Evolutionary conservation across 1,140 invertebrate genomes (phyloP), one percentile per base, ranked within the genome.

Genomic region (Caenorhabditis remanei): DNA sequence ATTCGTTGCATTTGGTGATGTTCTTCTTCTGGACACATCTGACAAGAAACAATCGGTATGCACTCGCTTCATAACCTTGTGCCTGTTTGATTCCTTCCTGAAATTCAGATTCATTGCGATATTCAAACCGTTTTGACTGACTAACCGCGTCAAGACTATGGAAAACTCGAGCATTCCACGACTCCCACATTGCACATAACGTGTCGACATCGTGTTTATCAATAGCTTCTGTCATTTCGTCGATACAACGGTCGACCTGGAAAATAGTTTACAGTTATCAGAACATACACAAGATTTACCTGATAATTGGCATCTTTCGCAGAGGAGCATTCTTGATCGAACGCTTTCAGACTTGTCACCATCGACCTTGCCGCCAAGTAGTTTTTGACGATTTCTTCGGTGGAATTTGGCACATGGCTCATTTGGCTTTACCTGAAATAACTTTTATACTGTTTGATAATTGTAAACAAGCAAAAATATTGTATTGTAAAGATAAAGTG

Each of bases 21-120:
- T 95, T 95, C 89, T 95, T 96, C 85, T 95, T 96, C 75, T 95
- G 94, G 14, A 96, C 94, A 61, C 96, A 96, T 92, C 96, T 96
- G 0, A 98, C 95, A 61, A 98, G 91, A 92, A 98, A 99, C 91
- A 96, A 94, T 92, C 97, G 97, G 4, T 97, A 94, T 6, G 98
- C 94, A 84, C 96, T 95, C 91, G 95, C 96, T 93, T 98, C 97
- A 85, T 98, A 93, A 93, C 98, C 97, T 63, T 95, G 95, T 0
- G 97, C 94, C 92, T 95, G 95, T 89, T 95, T 94, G 8, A 56
- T 85, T 86, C 89, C 65, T 21, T 87, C 83, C 90, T 90, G 0
- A 75, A 90, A 16, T 50, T 83, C 13, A 14, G 50, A 53, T 53
- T 9, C 50, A n/a, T 53, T 53, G 9, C 50, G 4, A 53, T 0